Evolutionary conservation across 23 tunicate genomes (phyloP), one percentile per base, ranked within the genome.

Genomic region (Aplidium turbinatum): DNA sequence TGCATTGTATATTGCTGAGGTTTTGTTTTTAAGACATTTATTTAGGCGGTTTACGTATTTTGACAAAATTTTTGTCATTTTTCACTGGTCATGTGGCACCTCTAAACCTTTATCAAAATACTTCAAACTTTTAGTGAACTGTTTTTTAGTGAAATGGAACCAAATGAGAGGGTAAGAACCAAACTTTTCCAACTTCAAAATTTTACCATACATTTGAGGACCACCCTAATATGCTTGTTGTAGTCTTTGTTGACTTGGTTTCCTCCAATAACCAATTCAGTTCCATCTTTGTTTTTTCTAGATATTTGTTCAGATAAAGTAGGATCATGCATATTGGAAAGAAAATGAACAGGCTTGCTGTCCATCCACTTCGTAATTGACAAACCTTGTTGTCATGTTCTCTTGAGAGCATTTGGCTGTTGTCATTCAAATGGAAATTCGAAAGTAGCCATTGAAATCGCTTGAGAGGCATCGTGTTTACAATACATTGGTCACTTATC

Each of bases 241-340:
- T 65, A 38, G 27, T 65, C 72, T 26, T 65, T 65, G 72, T 65
- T 65, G 50, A 65, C 72, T 38, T 36, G 48, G 22, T 38, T 65
- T 4, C 50, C 48, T 18, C 48, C 72, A 38, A 65, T 38, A 18
- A 38, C 50, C 4, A 65, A 4, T 9, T 18, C 50, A 18, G 50
- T 65, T 36, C 50, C 50, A 36, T 65, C 72, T 36, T 65, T 65
- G 7, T 65, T 36, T 65, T 65, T 65, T 65, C 72, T 65, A n/a
- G 72, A 18, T 2, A 7, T 21, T 4, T 38, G 36, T 38, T 65
- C 72, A 18, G 4, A 4, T 65, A 7, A 7, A 11, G 16, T 38
- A 3, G 72, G 50, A 36, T 65, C 27, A 26, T 38, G 50, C 27
- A 65, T 65, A 50, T 65, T 65, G 22, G 72, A 65, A 7, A 65